Conservation (phyloP, 2,797 vertebrate genomes). For the Meriones psammophilus region DNA sequence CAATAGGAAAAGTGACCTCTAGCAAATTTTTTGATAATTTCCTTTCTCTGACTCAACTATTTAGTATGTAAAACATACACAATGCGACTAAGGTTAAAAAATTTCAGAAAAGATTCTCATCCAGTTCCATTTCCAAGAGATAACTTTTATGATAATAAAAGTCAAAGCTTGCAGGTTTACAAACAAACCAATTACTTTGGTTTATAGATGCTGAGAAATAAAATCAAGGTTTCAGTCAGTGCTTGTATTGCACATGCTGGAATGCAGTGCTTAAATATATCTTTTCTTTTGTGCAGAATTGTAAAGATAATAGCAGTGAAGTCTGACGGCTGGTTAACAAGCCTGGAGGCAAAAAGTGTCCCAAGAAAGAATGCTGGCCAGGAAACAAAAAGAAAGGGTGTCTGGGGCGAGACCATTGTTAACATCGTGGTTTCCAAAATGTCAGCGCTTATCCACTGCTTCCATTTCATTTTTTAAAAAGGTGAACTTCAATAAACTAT, state of each 20-base stretch:
- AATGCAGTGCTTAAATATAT: neutral
- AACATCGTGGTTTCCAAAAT: neutral
- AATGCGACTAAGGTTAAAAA: constrained; percentile 8
- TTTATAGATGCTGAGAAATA: neutral
- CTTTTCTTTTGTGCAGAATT: neutral
- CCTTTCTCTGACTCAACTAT: neutral
- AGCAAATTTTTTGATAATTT: neutral
- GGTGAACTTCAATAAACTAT: neutral
- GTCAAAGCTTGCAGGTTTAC: constrained; percentile 11
- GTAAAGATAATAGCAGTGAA: neutral
- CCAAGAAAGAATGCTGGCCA: neutral
- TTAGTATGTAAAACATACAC: constrained; percentile 27
- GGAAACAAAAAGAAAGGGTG: neutral
- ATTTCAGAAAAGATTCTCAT: constrained; percentile 19
- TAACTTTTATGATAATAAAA: neutral
- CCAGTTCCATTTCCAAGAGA: neutral
- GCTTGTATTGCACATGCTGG: neutral
- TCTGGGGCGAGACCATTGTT: neutral
- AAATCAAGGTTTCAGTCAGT: neutral
- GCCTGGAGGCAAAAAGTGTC: neutral
- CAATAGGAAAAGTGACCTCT: neutral
- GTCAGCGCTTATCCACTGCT: neutral
- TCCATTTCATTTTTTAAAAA: constrained; percentile 24
- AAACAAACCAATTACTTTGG: neutral
- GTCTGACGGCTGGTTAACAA: neutral